These are phyloP conservation scores for Anastrepha ludens DNA, from an alignment of 1,140 invertebrate genomes.

Conservation along the genomic window DNA sequence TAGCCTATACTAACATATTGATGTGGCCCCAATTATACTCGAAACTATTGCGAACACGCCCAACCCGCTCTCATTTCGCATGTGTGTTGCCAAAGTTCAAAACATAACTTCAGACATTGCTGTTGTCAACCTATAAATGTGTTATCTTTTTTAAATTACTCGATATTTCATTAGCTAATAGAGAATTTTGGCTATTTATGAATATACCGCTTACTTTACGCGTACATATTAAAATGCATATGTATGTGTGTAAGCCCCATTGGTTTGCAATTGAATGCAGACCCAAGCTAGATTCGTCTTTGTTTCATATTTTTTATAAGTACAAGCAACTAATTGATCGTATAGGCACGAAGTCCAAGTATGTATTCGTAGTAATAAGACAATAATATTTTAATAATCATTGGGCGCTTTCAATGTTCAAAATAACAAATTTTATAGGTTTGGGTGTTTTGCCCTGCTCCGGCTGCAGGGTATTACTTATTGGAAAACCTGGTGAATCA, in stretches of 20 bases:
- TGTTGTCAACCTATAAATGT: slow-evolving; percentile 7
- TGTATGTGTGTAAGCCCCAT: neutral
- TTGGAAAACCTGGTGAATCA: too few relatives aligned
- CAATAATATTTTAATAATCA: too few relatives aligned
- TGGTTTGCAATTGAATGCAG: too few relatives aligned
- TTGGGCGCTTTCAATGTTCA: too few relatives aligned
- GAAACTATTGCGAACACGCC: neutral
- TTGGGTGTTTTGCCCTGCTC: too few relatives aligned
- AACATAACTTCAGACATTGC: neutral
- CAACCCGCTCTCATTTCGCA: neutral
- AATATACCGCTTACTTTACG: neutral
- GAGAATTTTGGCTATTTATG: neutral
- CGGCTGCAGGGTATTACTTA: too few relatives aligned
- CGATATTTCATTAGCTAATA: neutral
- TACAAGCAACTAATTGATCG: too few relatives aligned
- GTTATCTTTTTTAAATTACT: neutral
- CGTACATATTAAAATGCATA: neutral
- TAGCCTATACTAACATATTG: neutral
- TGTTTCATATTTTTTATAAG: too few relatives aligned
- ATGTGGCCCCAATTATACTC: neutral
- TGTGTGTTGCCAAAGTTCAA: neutral
- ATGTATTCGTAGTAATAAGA: too few relatives aligned
- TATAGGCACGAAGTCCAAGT: too few relatives aligned
- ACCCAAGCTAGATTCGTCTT: too few relatives aligned
- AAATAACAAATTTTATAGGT: too few relatives aligned